Evolutionary conservation across 2,797 vertebrate genomes (phyloP), one percentile per base, ranked within the genome.

Genomic region (Psittacula derbiana): DNA sequence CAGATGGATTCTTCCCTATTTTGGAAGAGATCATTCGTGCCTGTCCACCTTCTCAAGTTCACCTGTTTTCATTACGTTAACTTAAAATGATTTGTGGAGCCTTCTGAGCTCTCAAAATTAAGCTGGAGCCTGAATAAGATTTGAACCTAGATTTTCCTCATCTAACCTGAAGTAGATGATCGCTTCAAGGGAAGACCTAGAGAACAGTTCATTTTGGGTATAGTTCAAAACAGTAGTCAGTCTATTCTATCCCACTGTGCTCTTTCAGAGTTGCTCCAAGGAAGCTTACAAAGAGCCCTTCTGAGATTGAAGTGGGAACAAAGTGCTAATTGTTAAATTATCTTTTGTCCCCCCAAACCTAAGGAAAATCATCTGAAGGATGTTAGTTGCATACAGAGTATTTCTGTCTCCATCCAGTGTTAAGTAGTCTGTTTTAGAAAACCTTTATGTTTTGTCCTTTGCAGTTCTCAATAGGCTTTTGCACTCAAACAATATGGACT

Each of bases 341-440:
- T 91, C 96, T 87, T 91, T 93, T 95, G 78, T 93, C 61, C 64
- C 66, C 76, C 47, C 49, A 91, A 95, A 93, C 82, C 92, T 88
- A 92, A 93, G 94, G 94, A 96, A 93, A 95, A 82, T 73, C 57
- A 94, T 95, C 86, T 94, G 92, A 97, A 95, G 80, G 93, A 90
- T 94, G 85, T 70, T 86, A 89, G 91, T 97, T 96, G 80, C 95
- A 96, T 96, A 96, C 86, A 87, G 95, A 95, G 88, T 85, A 95
- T 97, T 97, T 95, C 95, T 95, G 67, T 89, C 92, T 96, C 93
- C 33, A 71, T 94, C 94, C 91, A 92, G 80, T 86, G 78, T 87
- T 95, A 95, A 97, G 96, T 89, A 96, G 94, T 94, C 96, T 97
- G 95, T 94, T 95, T 91, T 94, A 96, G 92, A 97, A 97, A 96